These are phyloP conservation scores for Tetanocera ferruginea DNA, from an alignment of 2,888 invertebrate species.

Conservation along the genomic window DNA sequence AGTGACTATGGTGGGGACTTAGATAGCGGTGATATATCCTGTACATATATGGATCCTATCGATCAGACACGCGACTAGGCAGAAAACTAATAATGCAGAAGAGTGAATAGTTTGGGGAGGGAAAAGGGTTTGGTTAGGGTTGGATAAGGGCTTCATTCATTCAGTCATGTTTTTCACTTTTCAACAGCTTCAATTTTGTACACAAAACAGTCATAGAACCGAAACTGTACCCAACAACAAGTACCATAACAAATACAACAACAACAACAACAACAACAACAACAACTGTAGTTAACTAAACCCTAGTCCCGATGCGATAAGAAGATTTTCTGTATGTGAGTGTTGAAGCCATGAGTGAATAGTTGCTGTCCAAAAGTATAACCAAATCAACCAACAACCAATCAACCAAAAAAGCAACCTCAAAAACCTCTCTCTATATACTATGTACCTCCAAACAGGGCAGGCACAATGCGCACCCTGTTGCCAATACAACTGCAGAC, in stretches of 20 bases:
- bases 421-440: slow-evolving; percentile 14
- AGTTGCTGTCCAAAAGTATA: slow-evolving; percentile 41
- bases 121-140: not conserved
- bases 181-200: not conserved
- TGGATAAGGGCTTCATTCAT: not conserved
- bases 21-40: slow-evolving; percentile 63
- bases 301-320: slow-evolving; percentile 1
- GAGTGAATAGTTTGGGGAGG: not conserved
- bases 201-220: not conserved
- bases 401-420: slow-evolving; percentile 29
- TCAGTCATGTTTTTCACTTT: slow-evolving; percentile 1
- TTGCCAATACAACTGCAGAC: slow-evolving; percentile 74
- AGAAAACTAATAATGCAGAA: not conserved
- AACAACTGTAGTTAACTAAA: not conserved
- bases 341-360: slow-evolving; percentile 34
- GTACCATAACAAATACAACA: not conserved
- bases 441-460: slow-evolving; percentile 51
- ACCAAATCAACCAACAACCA: not conserved
- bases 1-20: slow-evolving; percentile 51
- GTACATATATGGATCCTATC: slow-evolving; percentile 66
- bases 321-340: slow-evolving; percentile 21
- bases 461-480: slow-evolving; percentile 74
- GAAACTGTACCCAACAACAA: slow-evolving; percentile 10
- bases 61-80: slow-evolving; percentile 64
- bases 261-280: not conserved